Evolutionary conservation across 2,113 vertebrate species (phyloP).

Genomic region (Coregonus clupeaformis): DNA sequence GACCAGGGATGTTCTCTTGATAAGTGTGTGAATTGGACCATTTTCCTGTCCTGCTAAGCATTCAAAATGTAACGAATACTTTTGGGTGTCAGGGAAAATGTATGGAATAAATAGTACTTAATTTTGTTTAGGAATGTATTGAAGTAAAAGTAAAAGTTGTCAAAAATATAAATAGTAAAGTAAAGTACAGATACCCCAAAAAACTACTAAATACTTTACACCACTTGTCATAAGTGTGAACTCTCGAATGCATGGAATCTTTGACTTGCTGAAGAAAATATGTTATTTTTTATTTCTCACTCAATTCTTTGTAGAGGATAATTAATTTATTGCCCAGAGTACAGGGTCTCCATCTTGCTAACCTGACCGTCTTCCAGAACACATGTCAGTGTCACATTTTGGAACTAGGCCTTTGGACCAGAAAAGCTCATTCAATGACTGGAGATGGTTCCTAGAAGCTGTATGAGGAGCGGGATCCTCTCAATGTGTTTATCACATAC

Average conservation of each 20-base stretch:
- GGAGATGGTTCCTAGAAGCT: conserved; percentile 9
- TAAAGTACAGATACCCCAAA: no score
- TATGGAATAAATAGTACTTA: no score
- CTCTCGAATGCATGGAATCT: not conserved
- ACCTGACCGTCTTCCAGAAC: conserved; percentile 11
- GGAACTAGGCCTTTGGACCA: conserved; percentile 8
- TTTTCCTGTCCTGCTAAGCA: no score
- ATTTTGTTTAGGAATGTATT: no score
- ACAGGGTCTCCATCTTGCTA: conserved; percentile 7
- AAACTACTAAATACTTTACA: no score
- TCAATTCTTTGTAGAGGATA: conserved; percentile 4
- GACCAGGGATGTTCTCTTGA: no score
- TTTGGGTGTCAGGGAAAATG: no score
- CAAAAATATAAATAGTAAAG: no score
- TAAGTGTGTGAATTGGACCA: no score
- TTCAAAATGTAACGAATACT: no score
- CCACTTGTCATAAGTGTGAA: not conserved
- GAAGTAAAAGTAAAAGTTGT: no score
- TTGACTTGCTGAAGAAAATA: not conserved
- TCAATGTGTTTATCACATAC: conserved; percentile 16
- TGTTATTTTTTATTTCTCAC: not conserved
- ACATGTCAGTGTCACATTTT: conserved; percentile 12
- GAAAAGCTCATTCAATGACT: conserved; percentile 13
- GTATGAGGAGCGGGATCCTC: not conserved
- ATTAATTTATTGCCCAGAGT: not conserved